Evolutionary conservation across 2,113 vertebrate genomes (phyloP), one percentile per base, ranked within the genome.

Genomic region (Lophochroa leadbeateri): DNA sequence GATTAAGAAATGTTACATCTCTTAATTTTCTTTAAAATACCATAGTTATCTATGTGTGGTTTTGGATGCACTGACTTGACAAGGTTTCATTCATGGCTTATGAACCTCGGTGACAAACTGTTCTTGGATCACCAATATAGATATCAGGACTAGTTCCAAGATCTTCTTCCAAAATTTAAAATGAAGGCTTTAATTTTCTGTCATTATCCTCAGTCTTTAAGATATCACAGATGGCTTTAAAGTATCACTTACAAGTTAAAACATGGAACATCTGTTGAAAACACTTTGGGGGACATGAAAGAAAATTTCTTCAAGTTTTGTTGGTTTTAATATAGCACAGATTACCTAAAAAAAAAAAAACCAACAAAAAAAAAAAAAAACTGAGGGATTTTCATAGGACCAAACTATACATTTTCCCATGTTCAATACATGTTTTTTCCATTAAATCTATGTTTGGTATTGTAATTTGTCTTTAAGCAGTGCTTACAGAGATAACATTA

Each of bases 401-500:
- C 43, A 91, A 87, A 69, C 89, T 78, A 90, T 93, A 96, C 41
- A 68, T 93, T 93, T 96, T 71, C 77, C 92, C 82, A 88, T 93
- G 90, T 96, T 96, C 67, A 88, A 93, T 97, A 81, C 75, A 96
- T 88, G 82, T 46, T 94, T 97, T 96, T 96, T 93, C 85, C 96
- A 95, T 96, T 97, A 96, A 95, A 95, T 89, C 83, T 85, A 49
- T 61, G 84, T 92, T 97, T 95, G 94, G 90, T 89, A 90, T 94
- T 96, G 93, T 96, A 94, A 96, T 97, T 97, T 97, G 90, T 97
- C 85, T 93, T 95, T 90, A 93, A 95, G 89, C 67, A 88, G 86
- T 87, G 88, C 55, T 91, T 93, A 71, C 50, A 92, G 90, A 98
- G 97, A 98, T 97, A 98, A 98, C 93, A 95, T 95, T 96, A 97